Percentiles rank a stretch among this genome's conserved stretches.
These are phyloP conservation scores for Tamandua tetradactyla DNA, from an alignment of 2,797 vertebrate species.

Conservation along the genomic window DNA sequence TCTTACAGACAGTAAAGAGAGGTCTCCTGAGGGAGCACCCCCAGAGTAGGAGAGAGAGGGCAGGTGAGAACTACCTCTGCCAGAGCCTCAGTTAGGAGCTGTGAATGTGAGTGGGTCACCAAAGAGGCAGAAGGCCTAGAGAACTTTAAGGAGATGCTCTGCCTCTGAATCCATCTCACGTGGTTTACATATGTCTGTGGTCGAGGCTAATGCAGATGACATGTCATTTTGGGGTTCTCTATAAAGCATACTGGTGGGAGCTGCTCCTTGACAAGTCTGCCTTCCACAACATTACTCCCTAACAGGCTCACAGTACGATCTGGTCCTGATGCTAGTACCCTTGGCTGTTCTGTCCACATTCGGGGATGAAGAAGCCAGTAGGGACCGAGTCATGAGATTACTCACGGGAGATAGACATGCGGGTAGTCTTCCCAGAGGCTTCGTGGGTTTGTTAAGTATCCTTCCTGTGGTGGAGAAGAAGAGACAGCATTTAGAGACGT, in stretches of 20 bases:
- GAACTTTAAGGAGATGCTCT: neutral
- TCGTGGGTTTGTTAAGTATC: slow-evolving; percentile 94
- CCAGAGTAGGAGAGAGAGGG: neutral
- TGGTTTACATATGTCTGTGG: neutral
- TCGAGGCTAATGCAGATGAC: no score
- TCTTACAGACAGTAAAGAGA: neutral
- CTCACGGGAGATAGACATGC: slow-evolving; percentile 96
- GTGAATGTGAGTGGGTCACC: neutral
- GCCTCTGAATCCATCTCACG: accelerated
- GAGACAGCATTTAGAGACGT: neutral
- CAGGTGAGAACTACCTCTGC: neutral
- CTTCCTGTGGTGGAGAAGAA: slow-evolving; percentile 89
- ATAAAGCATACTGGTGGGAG: neutral
- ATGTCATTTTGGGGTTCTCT: neutral
- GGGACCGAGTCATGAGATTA: slow-evolving; percentile 38
- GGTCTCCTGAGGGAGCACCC: neutral
- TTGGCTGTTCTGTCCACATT: neutral
- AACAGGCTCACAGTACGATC: accelerated
- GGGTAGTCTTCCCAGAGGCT: slow-evolving; percentile 99
- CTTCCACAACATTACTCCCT: no score
- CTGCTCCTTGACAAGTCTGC: neutral
- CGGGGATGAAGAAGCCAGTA: neutral
- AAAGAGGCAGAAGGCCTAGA: neutral
- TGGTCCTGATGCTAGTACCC: neutral
- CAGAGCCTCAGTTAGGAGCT: accelerated